A percentile compares a stretch with the other conserved stretches of the same genome.
These are phyloP conservation scores for Galeopsomyia nigrocyanea DNA, from an alignment of 2,888 invertebrate species.

Conservation along the genomic window DNA sequence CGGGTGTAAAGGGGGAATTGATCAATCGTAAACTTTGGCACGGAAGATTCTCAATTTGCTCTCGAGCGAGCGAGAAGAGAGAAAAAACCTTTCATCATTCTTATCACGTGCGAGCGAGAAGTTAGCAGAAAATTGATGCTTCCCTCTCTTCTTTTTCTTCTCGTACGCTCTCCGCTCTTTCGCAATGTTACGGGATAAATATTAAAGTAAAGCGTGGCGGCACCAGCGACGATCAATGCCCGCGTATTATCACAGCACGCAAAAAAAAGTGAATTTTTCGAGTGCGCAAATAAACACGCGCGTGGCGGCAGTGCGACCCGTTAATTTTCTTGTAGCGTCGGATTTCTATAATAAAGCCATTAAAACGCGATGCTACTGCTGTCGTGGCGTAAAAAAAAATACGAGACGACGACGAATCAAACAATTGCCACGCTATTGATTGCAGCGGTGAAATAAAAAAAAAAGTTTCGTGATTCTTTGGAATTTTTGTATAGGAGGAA, in stretches of 20 bases:
- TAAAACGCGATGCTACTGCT: conserved; percentile 7
- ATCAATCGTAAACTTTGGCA: conserved; percentile 18
- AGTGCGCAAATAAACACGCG: no score
- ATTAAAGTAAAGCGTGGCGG: no score
- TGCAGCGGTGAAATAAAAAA: neutral
- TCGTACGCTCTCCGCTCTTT: no score
- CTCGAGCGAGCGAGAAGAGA: neutral
- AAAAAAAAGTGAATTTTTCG: no score
- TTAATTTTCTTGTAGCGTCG: conserved; percentile 28
- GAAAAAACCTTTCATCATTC: conserved; percentile 25
- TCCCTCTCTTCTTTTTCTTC: neutral
- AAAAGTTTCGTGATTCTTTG: no score
- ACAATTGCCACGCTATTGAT: no score
- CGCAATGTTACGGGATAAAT: no score
- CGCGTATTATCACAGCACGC: no score
- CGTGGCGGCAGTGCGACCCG: neutral
- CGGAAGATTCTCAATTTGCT: conserved; percentile 35
- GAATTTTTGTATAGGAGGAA: no score
- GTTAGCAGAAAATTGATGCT: conserved; percentile 39
- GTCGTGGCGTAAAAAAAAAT: neutral
- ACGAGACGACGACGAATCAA: neutral
- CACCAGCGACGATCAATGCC: no score
- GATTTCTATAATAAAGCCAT: conserved; percentile 34
- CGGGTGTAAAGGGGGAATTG: conserved; percentile 11
- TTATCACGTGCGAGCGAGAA: conserved; percentile 36